phyloP scores from a whole-genome alignment of 1,140 invertebrate genomes.

The Asbolus verrucosus region DNA sequence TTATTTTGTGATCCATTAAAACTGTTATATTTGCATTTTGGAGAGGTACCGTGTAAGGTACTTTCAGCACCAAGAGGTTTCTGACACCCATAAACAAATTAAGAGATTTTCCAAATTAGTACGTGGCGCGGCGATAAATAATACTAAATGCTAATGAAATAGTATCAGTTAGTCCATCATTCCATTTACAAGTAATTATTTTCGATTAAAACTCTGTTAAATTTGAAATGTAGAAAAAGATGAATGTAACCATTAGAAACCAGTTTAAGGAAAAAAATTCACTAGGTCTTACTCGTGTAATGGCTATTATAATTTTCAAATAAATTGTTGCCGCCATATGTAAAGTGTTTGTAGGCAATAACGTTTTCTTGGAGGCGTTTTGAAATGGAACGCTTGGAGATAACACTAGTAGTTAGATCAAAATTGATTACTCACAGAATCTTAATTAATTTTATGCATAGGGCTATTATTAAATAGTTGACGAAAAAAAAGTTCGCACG shows the following conservation, averaged over 20 bases:
- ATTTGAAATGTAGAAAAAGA: background rate
- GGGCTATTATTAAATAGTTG: no score
- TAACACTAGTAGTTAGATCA: constrained; percentile 24
- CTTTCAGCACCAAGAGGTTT: no score
- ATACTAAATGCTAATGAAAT: background rate
- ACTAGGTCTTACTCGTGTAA: constrained; percentile 4
- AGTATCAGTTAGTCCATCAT: background rate
- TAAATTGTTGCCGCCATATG: constrained; percentile 9
- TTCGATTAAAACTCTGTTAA: background rate
- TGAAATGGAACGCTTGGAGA: constrained; percentile 7
- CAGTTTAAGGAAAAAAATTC: background rate
- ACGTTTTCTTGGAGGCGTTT: constrained; percentile 16
- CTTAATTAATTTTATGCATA: no score
- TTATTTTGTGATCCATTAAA: no score
- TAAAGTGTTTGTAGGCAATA: constrained; percentile 21
- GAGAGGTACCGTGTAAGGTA: no score
- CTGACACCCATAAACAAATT: no score
- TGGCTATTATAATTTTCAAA: constrained; percentile 24
- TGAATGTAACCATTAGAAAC: background rate
- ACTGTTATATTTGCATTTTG: no score
- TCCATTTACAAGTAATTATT: background rate
- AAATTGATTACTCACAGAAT: constrained; percentile 26
- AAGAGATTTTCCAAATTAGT: no score
- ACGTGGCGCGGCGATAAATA: no score
- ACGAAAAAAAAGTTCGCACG: no score